Evolutionary conservation across 1,140 invertebrate species (phyloP), one percentile per base, ranked within the genome.

Genomic region (Sminthurides bifidus): DNA sequence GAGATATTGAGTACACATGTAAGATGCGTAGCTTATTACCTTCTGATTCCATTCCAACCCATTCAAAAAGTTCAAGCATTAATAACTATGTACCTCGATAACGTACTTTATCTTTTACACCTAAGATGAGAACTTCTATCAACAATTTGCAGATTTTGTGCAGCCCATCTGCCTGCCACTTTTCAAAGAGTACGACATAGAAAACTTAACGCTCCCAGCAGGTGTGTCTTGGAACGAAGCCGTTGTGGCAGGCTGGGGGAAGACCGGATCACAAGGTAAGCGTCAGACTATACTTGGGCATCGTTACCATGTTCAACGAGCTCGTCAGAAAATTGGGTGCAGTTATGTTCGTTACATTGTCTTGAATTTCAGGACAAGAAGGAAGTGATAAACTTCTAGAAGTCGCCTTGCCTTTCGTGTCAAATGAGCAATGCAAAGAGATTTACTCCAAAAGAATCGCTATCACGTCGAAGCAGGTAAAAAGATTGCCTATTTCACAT

Each of bases 1-100:
- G 59, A n/a, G 69, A 72, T 1, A 74, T 73, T 8, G 45, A 56
- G 57, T 17, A 33, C 5, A 24, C 12, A 27, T 17, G 23, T 1
- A 14, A 50, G 3, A 17, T 4, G 37, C 38, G 1, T 1, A 43
- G 6, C 24, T 43, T 26, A 15, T 53, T 1, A 12, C 23, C 21
- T 37, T 8, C 38, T 33, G 2, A 31, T 30, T 40, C 17, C 17
- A 30, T 30, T 30, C 19, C 27, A 29, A 48, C 17, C 8, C 27
- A 48, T 30, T 4, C 4, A 8, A 52, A 23, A 3, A 21, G 38
- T 37, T 5, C 29, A 17, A 40, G 8, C 31, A 4, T 12, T 19
- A 5, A 17, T n/a, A n/a, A n/a, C n/a, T n/a, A n/a, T n/a, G n/a
- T n/a, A n/a, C n/a, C n/a, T n/a, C n/a, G n/a, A n/a, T n/a, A n/a